A percentile compares a stretch with the other conserved stretches of the same genome.
These are phyloP conservation scores for Balanococcus diminutus DNA, from an alignment of 2,888 invertebrate genomes.

Conservation along the genomic window DNA sequence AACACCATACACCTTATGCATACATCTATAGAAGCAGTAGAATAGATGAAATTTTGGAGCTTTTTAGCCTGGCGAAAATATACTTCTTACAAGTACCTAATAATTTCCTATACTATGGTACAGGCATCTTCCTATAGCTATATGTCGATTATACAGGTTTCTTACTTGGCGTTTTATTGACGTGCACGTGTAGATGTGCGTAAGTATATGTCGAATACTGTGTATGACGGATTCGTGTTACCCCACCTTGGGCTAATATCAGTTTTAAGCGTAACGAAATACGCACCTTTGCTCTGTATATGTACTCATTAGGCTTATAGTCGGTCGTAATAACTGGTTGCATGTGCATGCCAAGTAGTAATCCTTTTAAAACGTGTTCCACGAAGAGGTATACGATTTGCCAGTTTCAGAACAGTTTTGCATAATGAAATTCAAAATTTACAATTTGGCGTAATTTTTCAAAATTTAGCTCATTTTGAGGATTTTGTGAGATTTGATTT, in stretches of 20 bases:
- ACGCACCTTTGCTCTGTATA: not conserved
- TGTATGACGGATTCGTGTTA: not conserved
- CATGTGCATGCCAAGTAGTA: not conserved
- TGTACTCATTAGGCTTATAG: not conserved
- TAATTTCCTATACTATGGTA: not conserved
- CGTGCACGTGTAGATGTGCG: not conserved
- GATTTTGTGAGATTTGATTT: too few relatives aligned
- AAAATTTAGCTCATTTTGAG: too few relatives aligned
- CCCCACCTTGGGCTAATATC: not conserved
- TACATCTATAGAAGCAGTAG: not conserved
- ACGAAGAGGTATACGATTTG: too few relatives aligned
- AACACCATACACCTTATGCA: not conserved
- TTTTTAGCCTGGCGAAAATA: not conserved
- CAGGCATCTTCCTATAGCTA: too few relatives aligned
- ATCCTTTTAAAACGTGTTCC: too few relatives aligned
- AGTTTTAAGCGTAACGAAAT: not conserved
- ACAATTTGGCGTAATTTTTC: too few relatives aligned
- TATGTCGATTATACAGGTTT: not conserved
- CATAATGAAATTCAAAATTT: too few relatives aligned
- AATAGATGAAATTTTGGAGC: not conserved
- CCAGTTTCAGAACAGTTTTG: too few relatives aligned
- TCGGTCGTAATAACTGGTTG: not conserved
- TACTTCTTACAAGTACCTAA: not conserved
- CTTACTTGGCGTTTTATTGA: conserved; percentile 12
- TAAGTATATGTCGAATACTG: not conserved